Percentiles rank a stretch among this genome's conserved stretches.
phyloP scores from a whole-genome alignment of 2,113 vertebrate species.

The Columba janthina region DNA sequence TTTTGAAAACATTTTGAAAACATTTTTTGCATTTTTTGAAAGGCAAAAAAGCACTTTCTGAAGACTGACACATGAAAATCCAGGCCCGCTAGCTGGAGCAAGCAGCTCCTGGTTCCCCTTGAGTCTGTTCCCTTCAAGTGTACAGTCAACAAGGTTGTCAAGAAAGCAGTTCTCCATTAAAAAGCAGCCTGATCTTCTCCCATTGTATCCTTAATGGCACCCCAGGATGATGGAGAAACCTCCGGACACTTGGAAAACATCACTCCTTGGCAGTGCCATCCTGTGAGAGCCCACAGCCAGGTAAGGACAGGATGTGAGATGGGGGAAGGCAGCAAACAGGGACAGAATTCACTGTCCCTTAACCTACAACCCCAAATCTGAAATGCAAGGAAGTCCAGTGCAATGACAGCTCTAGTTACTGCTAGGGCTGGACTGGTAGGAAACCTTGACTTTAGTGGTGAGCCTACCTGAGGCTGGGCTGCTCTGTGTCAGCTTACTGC shows the following conservation, averaged over 20 bases:
- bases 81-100: background rate
- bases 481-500: background rate
- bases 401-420: background rate
- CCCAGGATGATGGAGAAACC: background rate
- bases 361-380: no score
- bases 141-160: background rate
- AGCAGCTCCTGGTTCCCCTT: background rate
- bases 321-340: background rate
- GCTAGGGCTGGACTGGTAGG: background rate
- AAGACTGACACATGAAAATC: background rate
- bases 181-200: background rate
- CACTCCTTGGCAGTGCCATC: background rate
- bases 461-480: background rate
- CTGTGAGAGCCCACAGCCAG: background rate
- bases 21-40: no score
- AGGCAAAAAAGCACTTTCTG: background rate
- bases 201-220: background rate
- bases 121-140: background rate
- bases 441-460: background rate
- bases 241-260: background rate
- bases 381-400: background rate
- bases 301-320: accelerated
- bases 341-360: accelerated
- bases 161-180: background rate
- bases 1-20: no score